Evolutionary conservation across 2,888 invertebrate species (phyloP).

Genomic region (Lordiphosa fenestrarum): DNA sequence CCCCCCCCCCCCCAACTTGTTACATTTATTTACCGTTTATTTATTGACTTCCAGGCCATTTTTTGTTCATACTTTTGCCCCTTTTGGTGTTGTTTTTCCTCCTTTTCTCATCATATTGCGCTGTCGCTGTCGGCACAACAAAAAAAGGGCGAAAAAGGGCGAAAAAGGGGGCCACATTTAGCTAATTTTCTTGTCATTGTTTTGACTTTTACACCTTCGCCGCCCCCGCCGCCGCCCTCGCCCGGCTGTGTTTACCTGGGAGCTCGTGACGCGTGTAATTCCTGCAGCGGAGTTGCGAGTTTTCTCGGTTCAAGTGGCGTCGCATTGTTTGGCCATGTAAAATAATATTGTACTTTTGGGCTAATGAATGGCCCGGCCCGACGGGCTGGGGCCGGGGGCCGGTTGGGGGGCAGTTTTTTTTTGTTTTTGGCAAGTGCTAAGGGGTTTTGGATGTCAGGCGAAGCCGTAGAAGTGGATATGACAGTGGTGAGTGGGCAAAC

Average conservation of each 20-base stretch:
- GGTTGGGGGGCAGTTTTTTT: too few relatives aligned
- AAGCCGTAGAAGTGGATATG: conserved; percentile 25
- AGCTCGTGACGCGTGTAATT: conserved; percentile 24
- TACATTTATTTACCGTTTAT: conserved; percentile 15
- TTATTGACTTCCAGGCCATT: conserved; percentile 51
- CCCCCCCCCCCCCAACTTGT: conserved; percentile 8
- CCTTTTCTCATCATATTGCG: conserved; percentile 7
- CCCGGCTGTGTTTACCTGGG: conserved; percentile 28
- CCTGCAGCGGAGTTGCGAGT: conserved; percentile 11
- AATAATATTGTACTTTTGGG: conserved; percentile 60
- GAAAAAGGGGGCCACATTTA: conserved; percentile 33
- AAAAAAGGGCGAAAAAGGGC: too few relatives aligned
- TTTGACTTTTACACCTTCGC: conserved; percentile 47
- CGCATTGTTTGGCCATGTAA: conserved; percentile 57
- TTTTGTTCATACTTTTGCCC: conserved; percentile 18
- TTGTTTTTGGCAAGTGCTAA: background rate
- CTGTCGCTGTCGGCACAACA: too few relatives aligned
- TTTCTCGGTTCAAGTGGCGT: conserved; percentile 28
- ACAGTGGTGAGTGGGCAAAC: background rate
- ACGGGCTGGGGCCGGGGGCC: too few relatives aligned
- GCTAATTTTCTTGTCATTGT: conserved; percentile 53
- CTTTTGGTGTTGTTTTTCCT: conserved; percentile 2
- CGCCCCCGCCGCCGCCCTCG: conserved; percentile 5
- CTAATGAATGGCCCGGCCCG: conserved; percentile 61
- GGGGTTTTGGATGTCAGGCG: conserved; percentile 24